Evolutionary conservation across 2,888 invertebrate species (phyloP), one percentile per base, ranked within the genome.

Genomic region (Ormyrus pomaceus): DNA sequence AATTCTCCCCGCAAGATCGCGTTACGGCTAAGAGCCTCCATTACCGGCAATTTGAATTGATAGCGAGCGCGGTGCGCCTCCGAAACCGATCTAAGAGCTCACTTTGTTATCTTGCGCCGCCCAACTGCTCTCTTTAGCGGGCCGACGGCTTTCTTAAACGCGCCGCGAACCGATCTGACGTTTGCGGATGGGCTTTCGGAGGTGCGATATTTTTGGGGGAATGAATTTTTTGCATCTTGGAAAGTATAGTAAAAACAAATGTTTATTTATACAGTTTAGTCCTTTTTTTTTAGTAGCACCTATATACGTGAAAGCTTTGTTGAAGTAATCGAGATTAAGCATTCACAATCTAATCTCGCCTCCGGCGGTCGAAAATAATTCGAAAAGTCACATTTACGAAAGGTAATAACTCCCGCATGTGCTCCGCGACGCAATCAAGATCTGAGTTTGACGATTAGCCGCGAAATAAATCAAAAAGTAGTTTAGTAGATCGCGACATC

Each of bases 11-110:
- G 58, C 8, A 81, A 83, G 84, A 84, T 88, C 87, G 86, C 84
- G 86, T 89, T 90, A 87, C 89, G 81, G 84, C 86, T 87, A 88
- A 89, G 87, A 88, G 87, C 88, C 79, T 85, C 88, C 87, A 89
- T 90, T 89, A 89, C 86, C 84, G 84, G 84, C 87, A 88, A 89
- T 89, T 90, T 90, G 88, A 89, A 89, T 88, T 89, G 89, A 89
- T 89, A 89, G 61, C 83, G 82, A 84, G 86, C 19, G 4, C 84
- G 82, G 82, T 85, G 81, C 83, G 85, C 84, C 86, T 87, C 66
- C 59, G 86, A 86, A 87, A 87, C 84, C 86, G 84, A 87, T 85
- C 84, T 86, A 87, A 87, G 84, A 87, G 87, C 87, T 1, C 87
- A 87, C 87, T 88, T 89, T 87, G 83, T 86, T 79, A 83, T 85